phyloP scores from a whole-genome alignment of 2,797 vertebrate species.

The Tokudaia muenninki region DNA sequence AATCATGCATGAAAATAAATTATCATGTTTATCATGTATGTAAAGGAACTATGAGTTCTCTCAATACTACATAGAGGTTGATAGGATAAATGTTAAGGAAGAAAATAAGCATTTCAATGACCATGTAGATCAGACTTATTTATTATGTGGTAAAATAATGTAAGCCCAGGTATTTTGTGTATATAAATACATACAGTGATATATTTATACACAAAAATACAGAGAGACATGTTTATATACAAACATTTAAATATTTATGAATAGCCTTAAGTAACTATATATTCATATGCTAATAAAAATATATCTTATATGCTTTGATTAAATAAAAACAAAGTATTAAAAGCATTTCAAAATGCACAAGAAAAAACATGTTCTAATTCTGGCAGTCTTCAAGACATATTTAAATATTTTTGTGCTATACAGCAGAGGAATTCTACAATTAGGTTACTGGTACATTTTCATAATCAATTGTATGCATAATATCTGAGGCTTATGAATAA shows the following conservation, averaged over 20 bases:
- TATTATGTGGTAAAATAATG: constrained; percentile 15
- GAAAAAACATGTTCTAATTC: constrained; percentile 70
- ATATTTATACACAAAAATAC: background rate
- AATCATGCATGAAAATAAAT: constrained; percentile 26
- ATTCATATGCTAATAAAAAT: constrained; percentile 57
- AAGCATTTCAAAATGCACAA: constrained; percentile 51
- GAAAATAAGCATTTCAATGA: constrained; percentile 25
- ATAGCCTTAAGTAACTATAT: background rate
- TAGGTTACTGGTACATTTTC: constrained; percentile 80
- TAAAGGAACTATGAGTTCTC: constrained; percentile 57
- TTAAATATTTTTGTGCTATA: constrained; percentile 80
- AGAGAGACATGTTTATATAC: background rate
- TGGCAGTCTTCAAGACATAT: constrained; percentile 74
- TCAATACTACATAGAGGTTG: background rate
- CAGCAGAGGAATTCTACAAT: constrained; percentile 79
- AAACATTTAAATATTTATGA: background rate
- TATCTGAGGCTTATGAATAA: constrained; percentile 79
- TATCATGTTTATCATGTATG: background rate
- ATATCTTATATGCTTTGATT: constrained; percentile 58
- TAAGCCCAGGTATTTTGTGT: constrained; percentile 29
- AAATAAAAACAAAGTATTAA: constrained; percentile 75
- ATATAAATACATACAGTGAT: background rate
- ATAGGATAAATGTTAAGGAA: background rate
- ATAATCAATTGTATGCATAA: constrained; percentile 82
- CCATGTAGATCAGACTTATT: constrained; percentile 28